Percentiles rank a stretch among this genome's conserved stretches.
Conservation (phyloP, 2,888 invertebrate genomes). For the Magallana nippona region DNA sequence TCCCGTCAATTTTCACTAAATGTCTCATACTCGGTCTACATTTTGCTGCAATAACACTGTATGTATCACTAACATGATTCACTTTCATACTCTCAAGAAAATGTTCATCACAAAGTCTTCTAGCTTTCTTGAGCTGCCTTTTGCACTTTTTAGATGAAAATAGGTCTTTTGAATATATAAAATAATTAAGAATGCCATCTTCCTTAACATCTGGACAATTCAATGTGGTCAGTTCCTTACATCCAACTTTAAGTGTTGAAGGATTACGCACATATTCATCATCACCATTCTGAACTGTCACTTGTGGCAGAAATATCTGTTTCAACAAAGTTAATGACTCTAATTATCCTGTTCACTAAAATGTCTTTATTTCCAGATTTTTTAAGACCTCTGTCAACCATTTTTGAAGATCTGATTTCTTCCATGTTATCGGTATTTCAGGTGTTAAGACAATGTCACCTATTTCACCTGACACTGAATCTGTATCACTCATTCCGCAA, state of each 20-base stretch:
- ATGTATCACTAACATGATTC: not conserved
- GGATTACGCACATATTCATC: constrained; percentile 5
- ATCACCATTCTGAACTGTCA: constrained; percentile 11
- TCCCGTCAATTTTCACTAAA: too few relatives aligned
- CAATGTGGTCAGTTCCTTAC: not conserved
- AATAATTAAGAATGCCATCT: not conserved
- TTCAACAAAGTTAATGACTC: constrained; percentile 5
- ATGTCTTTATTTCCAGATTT: not conserved
- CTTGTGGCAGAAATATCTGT: constrained; percentile 5
- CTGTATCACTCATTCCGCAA: too few relatives aligned
- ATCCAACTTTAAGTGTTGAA: not conserved
- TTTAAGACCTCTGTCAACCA: not conserved
- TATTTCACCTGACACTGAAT: too few relatives aligned
- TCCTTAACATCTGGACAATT: constrained; percentile 13
- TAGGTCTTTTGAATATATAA: constrained; percentile 11
- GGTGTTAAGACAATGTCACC: too few relatives aligned
- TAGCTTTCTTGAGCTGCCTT: constrained; percentile 5
- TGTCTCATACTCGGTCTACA: constrained; percentile 18
- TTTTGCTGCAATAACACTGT: not conserved
- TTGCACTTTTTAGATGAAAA: constrained; percentile 26
- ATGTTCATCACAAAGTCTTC: constrained; percentile 24
- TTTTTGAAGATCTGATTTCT: not conserved
- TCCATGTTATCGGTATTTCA: constrained; percentile 23
- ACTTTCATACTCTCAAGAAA: not conserved
- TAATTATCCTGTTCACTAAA: not conserved